Evolutionary conservation across 2,888 invertebrate genomes (phyloP), one percentile per base, ranked within the genome.

Genomic region (Amphipyra tragopoginis): DNA sequence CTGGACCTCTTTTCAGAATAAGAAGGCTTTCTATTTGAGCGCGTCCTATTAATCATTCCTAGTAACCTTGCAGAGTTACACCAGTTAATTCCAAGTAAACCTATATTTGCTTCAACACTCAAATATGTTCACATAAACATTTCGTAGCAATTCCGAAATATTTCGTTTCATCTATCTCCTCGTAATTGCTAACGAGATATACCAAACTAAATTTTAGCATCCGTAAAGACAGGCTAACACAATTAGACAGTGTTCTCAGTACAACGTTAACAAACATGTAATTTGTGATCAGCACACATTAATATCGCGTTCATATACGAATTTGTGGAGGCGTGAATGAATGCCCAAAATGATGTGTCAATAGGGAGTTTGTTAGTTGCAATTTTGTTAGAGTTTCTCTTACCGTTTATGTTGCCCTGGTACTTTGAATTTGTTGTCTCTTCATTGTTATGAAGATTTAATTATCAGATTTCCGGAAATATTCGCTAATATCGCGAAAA

Each of bases 281-380:
- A 79, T 76, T 75, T 79, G 72, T 33, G 61, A 77, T 72, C 77
- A 67, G 40, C 15, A 45, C 39, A 59, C 61, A 72, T 75, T 75
- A 72, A 64, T 79, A 68, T 48, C 50, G 62, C 60, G 50, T 61
- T 64, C 49, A 44, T 43, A 10, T 21, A 38, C 38, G 52, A n/a
- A 43, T 51, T 43, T 21, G 11, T 4, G 14, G 39, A 33, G 44
- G 33, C 58, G 54, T 50, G 49, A 60, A 59, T 59, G 58, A 68
- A 43, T 21, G n/a, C 21, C 14, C 26, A 38, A 58, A 57, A 65
- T 68, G 51, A 65, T 71, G 59, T 62, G 51, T 65, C 51, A 57
- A 57, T 61, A 55, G 42, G n/a, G 34, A 43, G 62, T 55, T 58
- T 52, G 54, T 58, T 68, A 39, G 53, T 21, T 21, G 3, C 14